Base-by-base conservation (phyloP, 2,797 vertebrate species). In the Acestrorhynchus altus region DNA sequence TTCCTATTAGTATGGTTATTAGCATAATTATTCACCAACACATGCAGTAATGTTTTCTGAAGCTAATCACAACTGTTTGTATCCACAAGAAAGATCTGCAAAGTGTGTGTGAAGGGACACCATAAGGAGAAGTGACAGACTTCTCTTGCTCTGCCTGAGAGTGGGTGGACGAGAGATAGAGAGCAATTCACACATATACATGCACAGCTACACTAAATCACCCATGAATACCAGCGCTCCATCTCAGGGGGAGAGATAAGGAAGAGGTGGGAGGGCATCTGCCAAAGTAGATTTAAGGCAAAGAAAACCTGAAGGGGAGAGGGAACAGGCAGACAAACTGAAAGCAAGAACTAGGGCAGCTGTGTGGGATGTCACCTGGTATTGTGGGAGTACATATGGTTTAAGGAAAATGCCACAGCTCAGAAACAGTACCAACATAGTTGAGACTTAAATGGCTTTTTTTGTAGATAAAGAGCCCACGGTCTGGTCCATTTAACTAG, bases 111-210 rank as follows among this genome's bases (percentile, higher is more conserved):
- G 18, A 81, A 68, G 72, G 16, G 31, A 68, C 78, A 49, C 71
- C 51, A 16, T 70, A 79, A 74, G 42, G 72, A 74, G 47, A 67
- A 59, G 69, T 76, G 83, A 79, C 80, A 88, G 84, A 87, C 90
- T 90, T 91, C 90, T 92, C 90, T 90, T 91, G 90, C 89, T 90
- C 81, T 85, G 79, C 80, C 86, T 84, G 74, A 83, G 85, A 84
- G 81, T 57, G 28, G 73, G 75, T 61, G 81, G 67, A 86, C 83
- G 66, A 75, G 52, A 78, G 69, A 68, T 35, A 35, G 31, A 2
- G 31, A 57, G 12, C 18, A 72, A 72, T 51, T 64, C 66, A 72
- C 57, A 74, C 49, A 74, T 60, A 76, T 39, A 76, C 40, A 74
- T 35, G 12, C 46, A 72, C 4, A 66, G 35, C 54, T 57, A 24